Conservation (phyloP, 2,888 invertebrate species). For the Drosophila sordidapex region DNA sequence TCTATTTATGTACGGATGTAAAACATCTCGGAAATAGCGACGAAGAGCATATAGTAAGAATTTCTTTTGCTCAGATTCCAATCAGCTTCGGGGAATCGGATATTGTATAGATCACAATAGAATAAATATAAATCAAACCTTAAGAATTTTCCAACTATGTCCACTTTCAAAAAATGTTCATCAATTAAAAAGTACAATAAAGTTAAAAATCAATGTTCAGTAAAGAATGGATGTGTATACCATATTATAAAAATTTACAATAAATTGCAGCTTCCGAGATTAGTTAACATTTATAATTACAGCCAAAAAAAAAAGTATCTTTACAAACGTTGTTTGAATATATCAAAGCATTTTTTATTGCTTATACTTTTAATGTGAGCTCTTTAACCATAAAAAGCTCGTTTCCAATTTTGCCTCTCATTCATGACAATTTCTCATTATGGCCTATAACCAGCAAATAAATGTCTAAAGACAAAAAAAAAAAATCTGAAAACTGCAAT, state of each 20-base stretch:
- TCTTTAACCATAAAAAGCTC: conserved; percentile 22
- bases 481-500: conserved; percentile 28
- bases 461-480: conserved; percentile 48
- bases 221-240: neutral
- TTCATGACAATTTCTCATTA: conserved; percentile 72
- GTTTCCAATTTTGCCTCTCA: conserved; percentile 36
- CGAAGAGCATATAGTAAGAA: neutral
- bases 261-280: neutral
- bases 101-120: neutral
- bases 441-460: conserved; percentile 62
- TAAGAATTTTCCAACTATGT: neutral
- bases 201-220: too few species aligned
- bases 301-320: neutral
- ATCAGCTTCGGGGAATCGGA: too few species aligned
- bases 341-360: neutral
- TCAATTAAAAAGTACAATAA: neutral
- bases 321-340: neutral
- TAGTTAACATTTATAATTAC: neutral
- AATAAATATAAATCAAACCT: neutral
- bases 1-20: neutral
- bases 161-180: neutral
- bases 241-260: neutral
- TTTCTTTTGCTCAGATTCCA: neutral
- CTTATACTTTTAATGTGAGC: conserved; percentile 27
- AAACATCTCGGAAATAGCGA: neutral